Evolutionary conservation across 2,797 vertebrate species (phyloP), one percentile per base, ranked within the genome.

Genomic region (Enteromius fasciolatus): DNA sequence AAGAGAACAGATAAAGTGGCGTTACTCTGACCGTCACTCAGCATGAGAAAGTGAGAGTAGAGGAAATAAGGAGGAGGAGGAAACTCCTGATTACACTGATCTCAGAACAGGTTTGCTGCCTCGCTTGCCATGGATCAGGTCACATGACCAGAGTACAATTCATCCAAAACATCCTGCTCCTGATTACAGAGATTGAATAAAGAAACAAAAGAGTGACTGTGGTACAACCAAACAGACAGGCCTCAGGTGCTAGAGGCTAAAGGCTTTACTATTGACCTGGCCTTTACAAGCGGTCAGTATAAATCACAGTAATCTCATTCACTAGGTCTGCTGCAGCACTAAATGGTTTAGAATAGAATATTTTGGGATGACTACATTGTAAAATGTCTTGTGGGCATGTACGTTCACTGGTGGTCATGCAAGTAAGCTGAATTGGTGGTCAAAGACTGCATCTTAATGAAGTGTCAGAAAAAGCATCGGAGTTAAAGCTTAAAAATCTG

Each of bases 101-200:
- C 84, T 54, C 11, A 17, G 83, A 80, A 66, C 86, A 86, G 84
- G 57, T 85, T 81, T 8, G 39, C 17, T 20, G 57, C 39, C 50
- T 48, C 52, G 74, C 74, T 50, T 25, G 50, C 73, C 17, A 23
- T 57, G 63, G 80, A 76, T 76, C 76, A 52, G 41, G 83, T 91
- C 90, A 91, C 84, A 83, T 91, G 89, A 90, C 85, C 70, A 3
- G 4, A 83, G 82, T 83, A 87, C 85, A 87, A 87, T 84, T 85
- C 80, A 82, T 69, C 63, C 80, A 70, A 89, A 87, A 91, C 88
- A 91, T 91, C 90, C 89, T 90, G 87, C 87, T 89, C 61, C 83
- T 79, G 82, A 78, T 75, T 81, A 80, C 83, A 73, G 57, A 83
- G 86, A 89, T 84, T 87, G 78, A 86, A 81, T 81, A 67, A 59